Percentiles rank a stretch among this genome's conserved stretches.
These are phyloP conservation scores for Larimichthys crocea DNA, from an alignment of 2,113 vertebrate species.

Conservation along the genomic window DNA sequence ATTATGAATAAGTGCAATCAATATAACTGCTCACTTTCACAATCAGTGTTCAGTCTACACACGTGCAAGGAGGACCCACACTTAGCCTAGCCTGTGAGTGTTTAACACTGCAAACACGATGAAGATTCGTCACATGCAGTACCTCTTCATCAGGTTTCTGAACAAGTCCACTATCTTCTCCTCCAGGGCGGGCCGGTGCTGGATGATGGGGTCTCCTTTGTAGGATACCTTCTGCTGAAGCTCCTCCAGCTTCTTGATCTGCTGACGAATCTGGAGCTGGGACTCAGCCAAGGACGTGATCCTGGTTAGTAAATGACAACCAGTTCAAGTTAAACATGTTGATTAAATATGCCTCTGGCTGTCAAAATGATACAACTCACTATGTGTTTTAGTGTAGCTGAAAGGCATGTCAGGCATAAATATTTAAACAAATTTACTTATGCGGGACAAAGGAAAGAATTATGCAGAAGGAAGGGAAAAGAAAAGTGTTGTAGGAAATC, in stretches of 20 bases:
- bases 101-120: background rate
- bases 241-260: conserved; percentile 98
- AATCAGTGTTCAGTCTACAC: too few species aligned
- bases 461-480: background rate
- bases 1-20: too few species aligned
- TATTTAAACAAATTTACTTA: background rate
- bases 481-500: background rate
- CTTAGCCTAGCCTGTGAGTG: background rate
- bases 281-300: conserved; percentile 98
- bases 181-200: conserved; percentile 96
- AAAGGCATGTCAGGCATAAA: background rate
- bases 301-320: conserved; percentile 79
- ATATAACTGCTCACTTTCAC: too few species aligned
- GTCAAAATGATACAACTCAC: background rate
- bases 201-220: conserved; percentile 97
- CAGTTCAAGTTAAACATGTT: background rate
- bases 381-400: too few species aligned
- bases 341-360: background rate
- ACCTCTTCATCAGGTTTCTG: conserved; percentile 98
- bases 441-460: background rate
- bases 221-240: conserved; percentile 99
- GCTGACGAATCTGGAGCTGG: conserved; percentile 98
- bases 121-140: background rate
- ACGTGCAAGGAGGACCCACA: background rate
- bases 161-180: conserved; percentile 97